Percentiles rank a stretch among this genome's conserved stretches.
These are phyloP conservation scores for Tortricodes alternella DNA, from an alignment of 2,888 invertebrate genomes.

Conservation along the genomic window DNA sequence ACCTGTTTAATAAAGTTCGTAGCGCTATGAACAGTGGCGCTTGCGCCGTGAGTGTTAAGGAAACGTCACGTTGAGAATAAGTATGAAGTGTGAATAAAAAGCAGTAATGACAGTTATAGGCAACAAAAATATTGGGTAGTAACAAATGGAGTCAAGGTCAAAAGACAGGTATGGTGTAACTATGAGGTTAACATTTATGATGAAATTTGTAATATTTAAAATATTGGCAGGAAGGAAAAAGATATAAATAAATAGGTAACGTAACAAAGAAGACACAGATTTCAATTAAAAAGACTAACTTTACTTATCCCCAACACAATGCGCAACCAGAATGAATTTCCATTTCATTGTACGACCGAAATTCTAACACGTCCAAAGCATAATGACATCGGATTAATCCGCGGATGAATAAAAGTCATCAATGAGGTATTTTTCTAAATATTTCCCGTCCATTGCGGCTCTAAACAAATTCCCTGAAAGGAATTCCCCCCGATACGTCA, in stretches of 20 bases:
- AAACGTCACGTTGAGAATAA: neutral
- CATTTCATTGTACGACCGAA: conserved; percentile 14
- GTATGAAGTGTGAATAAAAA: conserved; percentile 1
- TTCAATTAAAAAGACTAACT: neutral
- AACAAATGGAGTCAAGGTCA: conserved; percentile 4
- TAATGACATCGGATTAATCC: conserved; percentile 40
- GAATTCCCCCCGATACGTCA: conserved; percentile 65
- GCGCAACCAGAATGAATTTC: neutral
- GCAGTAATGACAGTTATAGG: conserved; percentile 3
- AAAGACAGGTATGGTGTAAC: neutral
- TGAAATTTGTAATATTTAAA: neutral
- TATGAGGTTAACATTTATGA: neutral
- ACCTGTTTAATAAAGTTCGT: neutral
- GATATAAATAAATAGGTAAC: no score
- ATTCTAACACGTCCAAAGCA: conserved; percentile 13
- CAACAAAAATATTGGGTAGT: conserved; percentile 2
- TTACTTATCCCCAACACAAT: neutral
- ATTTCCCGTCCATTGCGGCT: conserved; percentile 57
- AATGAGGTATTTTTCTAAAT: conserved; percentile 60
- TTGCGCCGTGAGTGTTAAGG: neutral
- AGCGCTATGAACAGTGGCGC: neutral
- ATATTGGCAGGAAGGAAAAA: neutral
- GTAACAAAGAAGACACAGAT: neutral
- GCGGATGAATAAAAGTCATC: conserved; percentile 48
- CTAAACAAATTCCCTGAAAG: conserved; percentile 69